phyloP scores from a whole-genome alignment of 2,797 vertebrate genomes.

The Enteromius afrohamiltoni region DNA sequence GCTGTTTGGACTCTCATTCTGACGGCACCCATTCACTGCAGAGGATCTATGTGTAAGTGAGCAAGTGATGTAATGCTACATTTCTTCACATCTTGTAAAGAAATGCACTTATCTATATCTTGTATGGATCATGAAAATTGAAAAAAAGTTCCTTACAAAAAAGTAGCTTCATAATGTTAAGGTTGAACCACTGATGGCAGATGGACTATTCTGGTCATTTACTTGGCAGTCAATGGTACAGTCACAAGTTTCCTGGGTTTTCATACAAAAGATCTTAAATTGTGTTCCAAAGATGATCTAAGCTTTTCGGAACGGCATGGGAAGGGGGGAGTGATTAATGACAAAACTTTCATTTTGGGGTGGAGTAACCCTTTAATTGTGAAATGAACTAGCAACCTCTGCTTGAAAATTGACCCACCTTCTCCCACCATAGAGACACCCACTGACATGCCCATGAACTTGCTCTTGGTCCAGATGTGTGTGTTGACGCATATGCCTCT shows the following conservation, averaged over 20 bases:
- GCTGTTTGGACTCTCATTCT: conserved; percentile 6
- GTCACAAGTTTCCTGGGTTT: too few species aligned
- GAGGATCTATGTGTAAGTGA: background rate
- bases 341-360: too few species aligned
- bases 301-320: too few species aligned
- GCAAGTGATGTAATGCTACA: background rate
- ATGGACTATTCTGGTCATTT: too few species aligned
- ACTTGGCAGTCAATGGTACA: too few species aligned
- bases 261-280: too few species aligned
- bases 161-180: too few species aligned
- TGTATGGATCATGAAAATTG: background rate
- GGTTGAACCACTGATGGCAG: too few species aligned
- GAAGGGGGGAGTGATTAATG: too few species aligned
- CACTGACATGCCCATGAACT: conserved; percentile 97
- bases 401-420: conserved; percentile 71
- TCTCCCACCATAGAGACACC: conserved; percentile 96
- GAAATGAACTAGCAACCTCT: background rate
- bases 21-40: background rate
- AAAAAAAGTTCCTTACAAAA: too few species aligned
- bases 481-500: conserved; percentile 87
- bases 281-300: too few species aligned
- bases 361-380: background rate
- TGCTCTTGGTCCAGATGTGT: conserved; percentile 96
- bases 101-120: background rate
- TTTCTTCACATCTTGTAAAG: background rate